Base-by-base conservation (phyloP, 2,797 vertebrate species). In the Megaceryle alcyon region DNA sequence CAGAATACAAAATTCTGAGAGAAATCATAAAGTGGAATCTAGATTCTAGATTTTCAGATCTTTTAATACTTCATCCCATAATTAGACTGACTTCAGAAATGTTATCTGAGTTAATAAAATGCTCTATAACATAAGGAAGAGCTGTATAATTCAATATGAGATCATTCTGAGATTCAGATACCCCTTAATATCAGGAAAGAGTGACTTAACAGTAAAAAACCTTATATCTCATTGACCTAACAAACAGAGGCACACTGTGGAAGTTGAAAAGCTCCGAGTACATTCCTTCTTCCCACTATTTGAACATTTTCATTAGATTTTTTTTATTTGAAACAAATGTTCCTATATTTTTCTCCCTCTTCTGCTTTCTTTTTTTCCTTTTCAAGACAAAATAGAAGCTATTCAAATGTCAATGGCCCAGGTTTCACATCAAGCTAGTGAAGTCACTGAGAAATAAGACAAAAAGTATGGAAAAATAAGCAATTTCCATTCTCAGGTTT, bases 101-200 rank as follows among this genome's bases (percentile, higher is more conserved):
- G 12, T 46, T 88, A 56, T 65, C 63, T 80, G 46, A 44, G n/a
- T 59, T 13, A 71, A 35, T n/a, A 44, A 76, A 82, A 56, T 16
- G 10, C 3, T 54, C 22, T 43, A 5, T 31, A 80, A 14, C 6
- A n/a, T 4, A 3, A 51, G 9, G 14, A 76, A 76, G 11, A 77
- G 39, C 0, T 0, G 3, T 41, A 44, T 5, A 75, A 60, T 44
- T 66, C 17, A 66, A 13, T 57, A 35, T 0, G 0, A 76, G 18
- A 21, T 59, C 35, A 46, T 4, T 3, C 8, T 82, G 31, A 22
- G 72, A 44, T 19, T 57, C 23, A 92, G 29, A 60, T 35, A 54
- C 0, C 1, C 3, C 20, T 86, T 80, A 68, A 44, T 5, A 51
- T 73, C 43, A 69, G 35, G 17, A 59, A 80, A 60, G 7, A 61